Base-by-base conservation (phyloP, 2,113 vertebrate species). In the Nothoprocta pentlandii region DNA sequence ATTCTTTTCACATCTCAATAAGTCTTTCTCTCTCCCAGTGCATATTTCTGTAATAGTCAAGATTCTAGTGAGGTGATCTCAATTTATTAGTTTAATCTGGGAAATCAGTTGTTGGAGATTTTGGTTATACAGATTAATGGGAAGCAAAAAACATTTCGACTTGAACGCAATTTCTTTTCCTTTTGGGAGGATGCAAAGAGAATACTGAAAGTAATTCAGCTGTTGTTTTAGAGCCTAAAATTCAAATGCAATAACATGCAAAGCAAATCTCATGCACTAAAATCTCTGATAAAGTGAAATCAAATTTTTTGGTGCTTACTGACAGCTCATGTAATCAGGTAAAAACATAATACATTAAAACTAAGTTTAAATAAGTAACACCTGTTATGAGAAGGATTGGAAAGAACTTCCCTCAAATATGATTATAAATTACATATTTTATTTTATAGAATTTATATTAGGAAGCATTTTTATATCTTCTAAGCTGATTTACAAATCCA, bases 41-140 rank as follows among this genome's bases (percentile, higher is more conserved):
- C 46, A 49, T 84, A 6, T 44, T 85, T 90, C 84, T 86, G 8
- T 81, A 95, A 39, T 14, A 89, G 71, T 85, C 53, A 67, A 63
- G 85, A 22, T 88, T 77, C 66, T 81, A 53, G 67, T 51, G 51
- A 90, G 32, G 42, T 54, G 49, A 59, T 93, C 54, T 94, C 85
- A 85, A 95, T 88, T 94, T 90, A 87, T 87, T 73, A 81, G 26
- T 95, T 93, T 89, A 92, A 91, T 94, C 61, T 83, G n/a, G 39
- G 20, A 81, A 91, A 94, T 86, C 67, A 90, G 68, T 69, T 67
- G 49, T 54, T 76, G 49, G 76, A 73, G 62, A 25, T 81, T 91
- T 93, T 67, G 67, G 54, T 94, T 90, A 78, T 51, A 44, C 5
- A 89, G 74, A 80, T 76, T 70, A 89, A 89, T 83, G 62, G 82